phyloP scores from a whole-genome alignment of 2,797 vertebrate species.

The Poeciliopsis presidionis region DNA sequence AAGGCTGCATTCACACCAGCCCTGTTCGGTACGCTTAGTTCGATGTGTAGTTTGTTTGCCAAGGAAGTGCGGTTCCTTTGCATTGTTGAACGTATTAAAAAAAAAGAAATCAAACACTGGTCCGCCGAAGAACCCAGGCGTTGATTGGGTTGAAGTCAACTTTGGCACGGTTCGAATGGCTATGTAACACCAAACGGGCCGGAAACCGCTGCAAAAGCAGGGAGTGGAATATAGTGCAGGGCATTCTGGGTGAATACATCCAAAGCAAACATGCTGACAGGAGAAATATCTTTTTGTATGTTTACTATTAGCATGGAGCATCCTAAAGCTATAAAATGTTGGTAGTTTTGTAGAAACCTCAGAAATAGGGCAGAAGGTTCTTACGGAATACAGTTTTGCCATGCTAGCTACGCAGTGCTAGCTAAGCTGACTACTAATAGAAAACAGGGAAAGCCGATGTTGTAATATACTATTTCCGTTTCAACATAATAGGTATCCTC shows the following conservation, averaged over 20 bases:
- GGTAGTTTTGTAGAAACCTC: background rate
- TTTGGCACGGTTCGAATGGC: too few relatives aligned
- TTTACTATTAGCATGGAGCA: background rate
- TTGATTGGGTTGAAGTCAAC: too few relatives aligned
- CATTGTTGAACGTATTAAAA: too few relatives aligned
- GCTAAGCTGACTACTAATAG: background rate
- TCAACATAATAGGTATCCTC: background rate
- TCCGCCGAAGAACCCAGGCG: too few relatives aligned
- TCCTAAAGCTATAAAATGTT: background rate
- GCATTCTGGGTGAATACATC: too few relatives aligned
- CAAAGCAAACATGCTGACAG: too few relatives aligned
- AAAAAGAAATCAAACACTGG: too few relatives aligned
- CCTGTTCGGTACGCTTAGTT: background rate
- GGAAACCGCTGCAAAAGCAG: too few relatives aligned
- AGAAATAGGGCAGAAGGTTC: too few relatives aligned
- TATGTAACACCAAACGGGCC: too few relatives aligned
- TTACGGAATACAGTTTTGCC: background rate
- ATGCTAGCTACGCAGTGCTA: background rate
- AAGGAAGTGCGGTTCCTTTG: too few relatives aligned
- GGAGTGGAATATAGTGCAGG: too few relatives aligned
- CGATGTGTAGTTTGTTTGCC: background rate
- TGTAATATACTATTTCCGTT: background rate
- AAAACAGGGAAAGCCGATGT: background rate
- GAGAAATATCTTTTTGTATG: background rate
- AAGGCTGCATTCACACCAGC: background rate